Percentiles rank a stretch among this genome's conserved stretches.
Conservation (phyloP, 2,797 vertebrate genomes). For the Myoxocephalus aenaeus region DNA sequence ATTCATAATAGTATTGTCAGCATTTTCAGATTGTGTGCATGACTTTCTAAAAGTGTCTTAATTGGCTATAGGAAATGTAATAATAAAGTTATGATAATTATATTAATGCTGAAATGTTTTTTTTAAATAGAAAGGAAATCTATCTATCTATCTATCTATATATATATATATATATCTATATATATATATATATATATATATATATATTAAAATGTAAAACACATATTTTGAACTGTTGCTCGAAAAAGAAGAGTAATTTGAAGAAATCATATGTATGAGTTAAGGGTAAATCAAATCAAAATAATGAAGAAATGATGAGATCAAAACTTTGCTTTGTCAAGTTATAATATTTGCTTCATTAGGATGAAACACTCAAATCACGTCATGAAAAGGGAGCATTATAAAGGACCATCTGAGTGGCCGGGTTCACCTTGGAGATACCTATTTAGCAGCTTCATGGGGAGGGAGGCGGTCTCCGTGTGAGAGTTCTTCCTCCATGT, state of each 20-base stretch:
- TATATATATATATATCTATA: too few species aligned
- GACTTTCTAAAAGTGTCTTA: neutral
- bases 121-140: too few species aligned
- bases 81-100: neutral
- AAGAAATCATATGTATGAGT: too few species aligned
- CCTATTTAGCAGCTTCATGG: conserved; percentile 30
- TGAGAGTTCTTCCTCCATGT: conserved; percentile 7
- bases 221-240: neutral
- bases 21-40: neutral
- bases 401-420: neutral
- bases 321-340: neutral
- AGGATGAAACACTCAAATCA: neutral
- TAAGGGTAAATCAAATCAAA: neutral
- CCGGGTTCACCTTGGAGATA: conserved; percentile 39
- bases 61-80: neutral
- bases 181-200: too few species aligned
- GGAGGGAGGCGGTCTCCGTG: neutral
- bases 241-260: neutral
- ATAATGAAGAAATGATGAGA: neutral
- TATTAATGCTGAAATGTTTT: neutral
- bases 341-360: too few species aligned
- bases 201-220: neutral
- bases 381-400: neutral
- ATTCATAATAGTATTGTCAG: neutral
- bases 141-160: too few species aligned